Evolutionary conservation across 2,113 vertebrate genomes (phyloP).

Genomic region (Synchiropus splendidus): DNA sequence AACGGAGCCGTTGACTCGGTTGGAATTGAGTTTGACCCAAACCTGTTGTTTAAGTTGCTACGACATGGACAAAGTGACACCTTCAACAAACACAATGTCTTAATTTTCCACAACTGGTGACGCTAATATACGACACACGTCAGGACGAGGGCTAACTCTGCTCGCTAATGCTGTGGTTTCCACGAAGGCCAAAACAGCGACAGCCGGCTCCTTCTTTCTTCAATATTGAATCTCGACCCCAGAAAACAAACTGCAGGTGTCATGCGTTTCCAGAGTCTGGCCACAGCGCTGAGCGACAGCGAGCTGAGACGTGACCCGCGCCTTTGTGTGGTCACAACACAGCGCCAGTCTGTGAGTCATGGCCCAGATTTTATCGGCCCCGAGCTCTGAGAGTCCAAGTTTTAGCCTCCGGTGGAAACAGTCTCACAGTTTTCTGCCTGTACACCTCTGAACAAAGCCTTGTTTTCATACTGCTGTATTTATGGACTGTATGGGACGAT

Average conservation of each 20-base stretch:
- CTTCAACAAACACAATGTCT: constrained; percentile 21
- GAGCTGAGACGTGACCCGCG: too few species aligned
- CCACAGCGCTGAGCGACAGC: too few species aligned
- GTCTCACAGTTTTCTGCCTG: constrained; percentile 27
- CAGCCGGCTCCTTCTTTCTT: constrained; percentile 31
- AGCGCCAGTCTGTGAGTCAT: too few species aligned
- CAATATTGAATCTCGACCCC: neutral
- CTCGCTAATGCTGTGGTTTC: constrained; percentile 15
- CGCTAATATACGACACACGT: constrained; percentile 17
- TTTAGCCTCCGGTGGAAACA: constrained; percentile 35
- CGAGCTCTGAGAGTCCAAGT: constrained; percentile 25
- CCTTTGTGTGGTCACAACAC: too few species aligned
- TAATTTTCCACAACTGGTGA: constrained; percentile 30
- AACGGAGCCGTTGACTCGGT: too few species aligned
- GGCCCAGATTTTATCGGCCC: too few species aligned
- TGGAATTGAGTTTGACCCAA: too few species aligned
- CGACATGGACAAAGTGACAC: constrained; percentile 14
- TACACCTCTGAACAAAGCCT: constrained; percentile 42
- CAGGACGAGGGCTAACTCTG: constrained; percentile 14
- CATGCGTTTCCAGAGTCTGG: too few species aligned
- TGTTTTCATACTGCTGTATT: constrained; percentile 49
- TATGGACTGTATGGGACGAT: constrained; percentile 31
- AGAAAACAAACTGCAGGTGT: neutral
- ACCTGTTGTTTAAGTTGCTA: constrained; percentile 39
- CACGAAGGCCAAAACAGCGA: constrained; percentile 24